Percentiles rank a stretch among this genome's conserved stretches.
Evolutionary conservation across 1,140 invertebrate genomes (phyloP).

Genomic region (Acromyrmex echinatior): DNA sequence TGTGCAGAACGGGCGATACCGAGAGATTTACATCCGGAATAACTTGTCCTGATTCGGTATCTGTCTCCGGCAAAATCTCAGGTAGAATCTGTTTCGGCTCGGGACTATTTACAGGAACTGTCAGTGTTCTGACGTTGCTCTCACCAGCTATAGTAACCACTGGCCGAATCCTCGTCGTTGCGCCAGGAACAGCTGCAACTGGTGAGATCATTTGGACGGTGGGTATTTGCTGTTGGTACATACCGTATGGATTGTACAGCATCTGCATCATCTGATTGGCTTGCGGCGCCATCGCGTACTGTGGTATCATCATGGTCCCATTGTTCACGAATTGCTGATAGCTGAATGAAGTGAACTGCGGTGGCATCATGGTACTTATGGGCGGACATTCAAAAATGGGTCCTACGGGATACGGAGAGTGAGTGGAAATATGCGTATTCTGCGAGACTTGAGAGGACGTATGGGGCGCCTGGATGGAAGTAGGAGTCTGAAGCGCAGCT

Average conservation of each 20-base stretch:
- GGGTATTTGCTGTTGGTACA: constrained; percentile 87
- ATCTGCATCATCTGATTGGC: constrained; percentile 88
- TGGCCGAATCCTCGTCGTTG: constrained; percentile 75
- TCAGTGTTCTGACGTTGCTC: constrained; percentile 71
- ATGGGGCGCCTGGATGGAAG: constrained; percentile 68
- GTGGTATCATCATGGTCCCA: constrained; percentile 87
- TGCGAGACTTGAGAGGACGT: constrained; percentile 67
- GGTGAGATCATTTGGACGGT: constrained; percentile 87
- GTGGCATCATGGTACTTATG: constrained; percentile 83
- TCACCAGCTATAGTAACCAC: constrained; percentile 73
- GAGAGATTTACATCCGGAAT: constrained; percentile 79
- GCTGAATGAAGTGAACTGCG: constrained; percentile 86
- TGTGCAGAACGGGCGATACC: constrained; percentile 53
- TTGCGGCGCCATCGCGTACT: constrained; percentile 87
- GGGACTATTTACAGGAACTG: constrained; percentile 72
- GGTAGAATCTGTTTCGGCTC: constrained; percentile 78
- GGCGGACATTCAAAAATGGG: constrained; percentile 85
- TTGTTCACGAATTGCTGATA: constrained; percentile 88
- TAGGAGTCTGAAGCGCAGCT: constrained; percentile 54
- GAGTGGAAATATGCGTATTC: constrained; percentile 76
- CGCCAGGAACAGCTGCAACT: constrained; percentile 84
- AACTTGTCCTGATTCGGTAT: constrained; percentile 75
- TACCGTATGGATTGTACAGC: constrained; percentile 86
- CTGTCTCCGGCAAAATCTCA: constrained; percentile 74
- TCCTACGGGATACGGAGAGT: constrained; percentile 81